phyloP scores from a whole-genome alignment of 2,113 vertebrate species.

The Lipotes vexillifer region DNA sequence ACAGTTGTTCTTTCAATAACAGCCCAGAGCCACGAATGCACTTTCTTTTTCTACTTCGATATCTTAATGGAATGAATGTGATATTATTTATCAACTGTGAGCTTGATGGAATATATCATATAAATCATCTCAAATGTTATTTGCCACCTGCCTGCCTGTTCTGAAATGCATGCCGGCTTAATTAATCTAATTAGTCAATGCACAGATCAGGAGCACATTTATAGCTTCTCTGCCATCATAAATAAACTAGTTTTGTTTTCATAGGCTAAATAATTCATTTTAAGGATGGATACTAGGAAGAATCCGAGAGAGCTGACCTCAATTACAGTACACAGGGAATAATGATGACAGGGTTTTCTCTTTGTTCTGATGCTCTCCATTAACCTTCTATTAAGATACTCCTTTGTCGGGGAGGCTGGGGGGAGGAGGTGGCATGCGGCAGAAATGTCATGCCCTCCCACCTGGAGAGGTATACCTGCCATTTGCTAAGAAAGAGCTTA shows the following conservation, averaged over 20 bases:
- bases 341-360: slow-evolving; percentile 48
- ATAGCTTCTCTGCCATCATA: slow-evolving; percentile 79
- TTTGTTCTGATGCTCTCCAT: slow-evolving; percentile 67
- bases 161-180: slow-evolving; percentile 80
- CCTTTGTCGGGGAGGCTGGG: slow-evolving; percentile 49
- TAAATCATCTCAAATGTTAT: slow-evolving; percentile 80
- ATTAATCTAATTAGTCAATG: slow-evolving; percentile 87
- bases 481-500: slow-evolving; percentile 51
- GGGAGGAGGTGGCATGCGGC: not conserved
- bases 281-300: slow-evolving; percentile 64
- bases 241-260: slow-evolving; percentile 84
- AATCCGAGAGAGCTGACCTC: slow-evolving; percentile 66
- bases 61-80: slow-evolving; percentile 73
- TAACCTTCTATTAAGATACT: slow-evolving; percentile 76
- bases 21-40: slow-evolving; percentile 57
- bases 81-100: slow-evolving; percentile 78
- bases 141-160: slow-evolving; percentile 84
- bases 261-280: slow-evolving; percentile 81
- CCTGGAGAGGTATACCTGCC: slow-evolving; percentile 62
- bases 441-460: slow-evolving; percentile 65
- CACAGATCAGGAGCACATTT: slow-evolving; percentile 82
- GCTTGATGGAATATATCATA: slow-evolving; percentile 76
- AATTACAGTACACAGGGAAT: slow-evolving; percentile 62
- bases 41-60: slow-evolving; percentile 67
- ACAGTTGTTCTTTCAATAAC: not conserved